Base-by-base conservation (phyloP, 2,113 vertebrate genomes). In the Puffinus mauretanicus region DNA sequence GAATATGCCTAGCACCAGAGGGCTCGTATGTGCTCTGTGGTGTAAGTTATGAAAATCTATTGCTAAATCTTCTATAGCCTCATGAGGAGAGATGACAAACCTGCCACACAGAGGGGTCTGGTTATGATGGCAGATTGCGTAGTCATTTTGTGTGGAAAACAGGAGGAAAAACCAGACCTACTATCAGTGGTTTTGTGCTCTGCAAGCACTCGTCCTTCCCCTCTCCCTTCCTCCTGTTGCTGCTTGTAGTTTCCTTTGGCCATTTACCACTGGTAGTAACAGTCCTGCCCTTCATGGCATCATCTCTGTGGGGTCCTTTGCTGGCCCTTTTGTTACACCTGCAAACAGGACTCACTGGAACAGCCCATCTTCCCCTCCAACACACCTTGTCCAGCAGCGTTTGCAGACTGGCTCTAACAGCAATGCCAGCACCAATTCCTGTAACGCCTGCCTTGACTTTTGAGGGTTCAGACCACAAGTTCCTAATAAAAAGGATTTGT, bases 351-450 rank as follows among this genome's bases (percentile, higher is more conserved):
- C 69, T 84, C 16, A 2, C 32, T 58, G 55, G 34, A 69, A 21
- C 25, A 70, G 46, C 30, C 52, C 18, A 2, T 27, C 13, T 46
- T 72, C 8, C 19, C 15, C 24, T 54, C 62, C 40, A 27, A 3
- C 0, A 1, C 4, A 4, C 30, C 27, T 40, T 21, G 46, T 66
- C 64, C 51, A 34, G 40, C 60, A 65, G n/a, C 0, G 0, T 27
- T 65, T 49, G 61, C 38, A 29, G 34, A 9, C 34, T 6, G 5
- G 27, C 58, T 72, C 25, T 16, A 29, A 40, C 7, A 18, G 57
- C 30, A 47, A 1, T 7, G 4, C 13, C 42, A 38, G 22, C 58
- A 44, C 13, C 47, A 13, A 29, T 66, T 95, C 55, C 69, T 67
- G 25, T 49, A 66, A 26, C 1, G 0, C 46, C 75, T 88, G 26